Base-by-base conservation (phyloP, 2,888 invertebrate genomes). In the Acanthosepion pharaonis region DNA sequence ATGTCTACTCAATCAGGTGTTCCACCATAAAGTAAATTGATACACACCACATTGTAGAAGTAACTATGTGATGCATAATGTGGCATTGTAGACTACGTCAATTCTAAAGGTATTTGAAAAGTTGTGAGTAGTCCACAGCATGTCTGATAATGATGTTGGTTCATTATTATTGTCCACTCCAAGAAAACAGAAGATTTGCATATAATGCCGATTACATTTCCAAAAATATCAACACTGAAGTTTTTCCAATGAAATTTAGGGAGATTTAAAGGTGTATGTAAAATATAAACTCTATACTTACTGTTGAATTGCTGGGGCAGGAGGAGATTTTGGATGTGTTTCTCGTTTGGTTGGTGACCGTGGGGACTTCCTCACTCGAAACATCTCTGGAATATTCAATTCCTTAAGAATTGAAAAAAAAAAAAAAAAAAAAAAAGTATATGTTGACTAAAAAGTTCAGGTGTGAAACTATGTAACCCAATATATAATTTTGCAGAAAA, bases 361-460 rank as follows among this genome's bases (percentile, higher is more conserved):
- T 18, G 95, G 95, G 8, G 95, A 95, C 94, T 96, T 96, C 94
- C 95, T 96, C 25, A 96, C 96, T 94, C 95, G 96, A 94, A 97
- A 96, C 92, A 97, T 95, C 94, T 97, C 97, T 28, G 97, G 97
- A 59, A 97, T 94, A 25, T 96, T 95, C 53, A 97, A 95, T 78
- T 96, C 96, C 97, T 97, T 78, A 33, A 78, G 5, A 33, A 15
- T 49, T n/a, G 28, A 33, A n/a, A 93, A n/a, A 49, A 93, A 49
- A n/a, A 15, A 93, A 8, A 28, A 92, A 33, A 4, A 49, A 33
- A 20, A 18, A 91, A 91, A 91, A 91, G 48, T 48, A n/a, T n/a
- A 42, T 8, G 5, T 18, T 20, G 33, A 91, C 48, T 20, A 91
- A 91, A 48, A n/a, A 5, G 91, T 11, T 91, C 18, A 5, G 91